These are phyloP conservation scores for Dexiosoma caninum DNA, from an alignment of 2,888 invertebrate genomes.

Conservation along the genomic window DNA sequence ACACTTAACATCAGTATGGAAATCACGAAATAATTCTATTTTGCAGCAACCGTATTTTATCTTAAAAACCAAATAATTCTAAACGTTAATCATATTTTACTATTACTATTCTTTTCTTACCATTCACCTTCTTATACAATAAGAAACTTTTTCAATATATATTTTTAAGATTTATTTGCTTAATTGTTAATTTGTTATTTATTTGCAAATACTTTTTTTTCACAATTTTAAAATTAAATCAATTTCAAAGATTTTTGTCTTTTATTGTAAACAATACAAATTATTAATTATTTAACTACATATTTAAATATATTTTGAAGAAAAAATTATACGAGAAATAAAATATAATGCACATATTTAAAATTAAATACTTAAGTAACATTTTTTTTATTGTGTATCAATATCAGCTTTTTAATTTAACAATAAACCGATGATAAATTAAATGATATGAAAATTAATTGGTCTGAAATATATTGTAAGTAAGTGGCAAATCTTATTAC, in stretches of 20 bases:
- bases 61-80: no score
- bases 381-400: no score
- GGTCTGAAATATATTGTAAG: no score
- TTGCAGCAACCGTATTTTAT: no score
- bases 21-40: no score
- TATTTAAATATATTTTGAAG: conserved; percentile 50
- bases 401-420: neutral
- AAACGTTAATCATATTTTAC: no score
- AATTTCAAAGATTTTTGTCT: conserved; percentile 36
- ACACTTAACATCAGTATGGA: no score
- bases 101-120: no score
- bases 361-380: neutral
- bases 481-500: no score
- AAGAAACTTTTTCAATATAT: neutral
- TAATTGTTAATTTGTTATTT: conserved; percentile 51
- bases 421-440: neutral
- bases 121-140: no score
- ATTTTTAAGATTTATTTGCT: conserved; percentile 50
- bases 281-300: conserved; percentile 57
- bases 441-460: neutral
- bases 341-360: neutral
- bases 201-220: conserved; percentile 51
- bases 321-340: conserved; percentile 49
- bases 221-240: conserved; percentile 53
- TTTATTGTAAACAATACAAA: conserved; percentile 61